These are phyloP conservation scores for Drosophila tristis DNA, from an alignment of 1,140 invertebrate genomes.

Conservation along the genomic window DNA sequence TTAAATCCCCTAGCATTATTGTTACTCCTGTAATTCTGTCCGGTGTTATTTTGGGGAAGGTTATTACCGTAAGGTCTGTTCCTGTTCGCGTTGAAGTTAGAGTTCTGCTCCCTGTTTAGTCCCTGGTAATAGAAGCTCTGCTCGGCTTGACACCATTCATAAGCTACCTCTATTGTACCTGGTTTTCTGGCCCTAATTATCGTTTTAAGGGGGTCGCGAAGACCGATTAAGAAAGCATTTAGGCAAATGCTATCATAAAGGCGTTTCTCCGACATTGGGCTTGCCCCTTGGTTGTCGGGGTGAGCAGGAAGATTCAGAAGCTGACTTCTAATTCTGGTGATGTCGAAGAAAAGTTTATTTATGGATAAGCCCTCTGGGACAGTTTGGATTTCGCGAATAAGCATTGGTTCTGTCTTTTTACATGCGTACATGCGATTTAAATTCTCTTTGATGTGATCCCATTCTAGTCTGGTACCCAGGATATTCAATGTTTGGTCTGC, in stretches of 20 bases:
- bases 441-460: no score
- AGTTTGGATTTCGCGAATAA: not conserved
- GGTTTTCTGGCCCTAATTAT: conserved; percentile 7
- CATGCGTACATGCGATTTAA: not conserved
- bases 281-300: no score
- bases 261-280: not conserved
- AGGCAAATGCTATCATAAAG: conserved; percentile 1
- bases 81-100: no score
- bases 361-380: not conserved
- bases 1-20: no score
- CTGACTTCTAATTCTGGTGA: not conserved
- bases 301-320: not conserved
- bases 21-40: no score
- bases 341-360: not conserved
- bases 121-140: no score
- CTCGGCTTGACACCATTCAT: not conserved
- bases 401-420: conserved; percentile 3
- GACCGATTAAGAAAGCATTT: not conserved
- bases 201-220: conserved; percentile 12
- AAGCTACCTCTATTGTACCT: not conserved
- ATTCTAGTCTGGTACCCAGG: not conserved
- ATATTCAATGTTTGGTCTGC: not conserved
- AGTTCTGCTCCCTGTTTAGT: no score
- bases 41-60: no score
- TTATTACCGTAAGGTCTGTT: no score